Conservation (phyloP, 2,113 vertebrate genomes). For the Gavia stellata region DNA sequence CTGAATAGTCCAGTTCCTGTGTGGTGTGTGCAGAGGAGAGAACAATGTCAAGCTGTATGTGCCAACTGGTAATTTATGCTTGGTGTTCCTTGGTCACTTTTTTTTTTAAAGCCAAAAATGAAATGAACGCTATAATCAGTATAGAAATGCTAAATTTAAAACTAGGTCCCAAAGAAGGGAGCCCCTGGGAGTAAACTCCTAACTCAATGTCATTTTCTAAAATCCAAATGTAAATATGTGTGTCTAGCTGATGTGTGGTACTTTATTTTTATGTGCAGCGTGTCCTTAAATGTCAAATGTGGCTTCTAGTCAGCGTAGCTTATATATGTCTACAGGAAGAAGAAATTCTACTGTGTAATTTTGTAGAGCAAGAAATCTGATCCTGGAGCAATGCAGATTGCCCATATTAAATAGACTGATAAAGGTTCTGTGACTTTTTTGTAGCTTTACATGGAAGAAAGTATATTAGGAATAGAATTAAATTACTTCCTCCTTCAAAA, state of each 20-base stretch:
- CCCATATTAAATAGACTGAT: not conserved
- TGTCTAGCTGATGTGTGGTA: not conserved
- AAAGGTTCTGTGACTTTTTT: not conserved
- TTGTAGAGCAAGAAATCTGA: not conserved
- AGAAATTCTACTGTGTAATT: not conserved
- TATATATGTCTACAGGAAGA: not conserved
- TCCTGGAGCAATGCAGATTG: not conserved
- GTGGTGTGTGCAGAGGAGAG: not conserved
- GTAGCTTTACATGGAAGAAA: not conserved
- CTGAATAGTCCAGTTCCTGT: not conserved
- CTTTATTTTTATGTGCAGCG: not conserved
- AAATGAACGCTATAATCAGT: not conserved
- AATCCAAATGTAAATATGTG: not conserved
- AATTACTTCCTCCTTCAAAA: not conserved
- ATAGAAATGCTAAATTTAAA: not conserved
- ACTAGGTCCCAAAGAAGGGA: not conserved
- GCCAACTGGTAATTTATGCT: not conserved
- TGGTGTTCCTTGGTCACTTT: not conserved
- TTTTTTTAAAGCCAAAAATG: not conserved
- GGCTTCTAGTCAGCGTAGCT: not conserved
- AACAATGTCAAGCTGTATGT: not conserved
- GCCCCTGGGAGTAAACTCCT: not conserved
- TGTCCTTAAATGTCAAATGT: not conserved
- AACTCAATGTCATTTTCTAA: not conserved
- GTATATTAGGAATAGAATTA: not conserved